These are phyloP conservation scores for Liolophura sinensis DNA, from an alignment of 1,140 invertebrate genomes.

Conservation along the genomic window DNA sequence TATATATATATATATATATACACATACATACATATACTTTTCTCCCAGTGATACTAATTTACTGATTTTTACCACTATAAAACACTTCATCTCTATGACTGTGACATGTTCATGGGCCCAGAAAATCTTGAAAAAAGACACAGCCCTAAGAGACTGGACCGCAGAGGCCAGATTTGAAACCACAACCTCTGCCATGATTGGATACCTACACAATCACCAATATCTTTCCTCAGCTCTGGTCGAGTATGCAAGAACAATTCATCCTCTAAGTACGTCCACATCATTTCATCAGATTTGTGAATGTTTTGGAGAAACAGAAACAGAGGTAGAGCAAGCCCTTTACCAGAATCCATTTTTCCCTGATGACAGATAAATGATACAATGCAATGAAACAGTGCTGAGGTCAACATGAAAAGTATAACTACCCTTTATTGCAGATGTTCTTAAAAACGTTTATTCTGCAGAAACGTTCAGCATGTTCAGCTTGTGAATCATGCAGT, in stretches of 20 bases:
- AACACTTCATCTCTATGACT: too few species aligned
- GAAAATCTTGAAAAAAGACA: background rate
- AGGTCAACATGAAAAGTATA: background rate
- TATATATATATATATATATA: too few species aligned
- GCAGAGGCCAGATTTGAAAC: background rate
- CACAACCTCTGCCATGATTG: too few species aligned
- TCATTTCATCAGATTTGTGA: conserved; percentile 2
- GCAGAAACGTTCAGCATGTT: too few species aligned
- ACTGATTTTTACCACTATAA: too few species aligned
- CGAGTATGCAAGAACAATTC: conserved; percentile 49
- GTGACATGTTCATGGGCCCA: too few species aligned
- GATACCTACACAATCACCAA: conserved; percentile 42
- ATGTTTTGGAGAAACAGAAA: conserved; percentile 30
- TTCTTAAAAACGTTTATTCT: too few species aligned
- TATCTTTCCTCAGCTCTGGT: conserved; percentile 39
- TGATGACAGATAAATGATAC: conserved; percentile 12
- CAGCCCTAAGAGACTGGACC: background rate
- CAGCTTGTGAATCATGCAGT: too few species aligned
- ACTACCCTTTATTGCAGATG: too few species aligned
- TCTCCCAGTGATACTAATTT: too few species aligned
- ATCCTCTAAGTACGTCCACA: conserved; percentile 55
- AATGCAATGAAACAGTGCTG: background rate
- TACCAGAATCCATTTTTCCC: conserved; percentile 24
- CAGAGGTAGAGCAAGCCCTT: conserved; percentile 32
- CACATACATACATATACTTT: too few species aligned